These are phyloP conservation scores for Ibidorhyncha struthersii DNA, from an alignment of 2,113 vertebrate genomes.

Conservation along the genomic window DNA sequence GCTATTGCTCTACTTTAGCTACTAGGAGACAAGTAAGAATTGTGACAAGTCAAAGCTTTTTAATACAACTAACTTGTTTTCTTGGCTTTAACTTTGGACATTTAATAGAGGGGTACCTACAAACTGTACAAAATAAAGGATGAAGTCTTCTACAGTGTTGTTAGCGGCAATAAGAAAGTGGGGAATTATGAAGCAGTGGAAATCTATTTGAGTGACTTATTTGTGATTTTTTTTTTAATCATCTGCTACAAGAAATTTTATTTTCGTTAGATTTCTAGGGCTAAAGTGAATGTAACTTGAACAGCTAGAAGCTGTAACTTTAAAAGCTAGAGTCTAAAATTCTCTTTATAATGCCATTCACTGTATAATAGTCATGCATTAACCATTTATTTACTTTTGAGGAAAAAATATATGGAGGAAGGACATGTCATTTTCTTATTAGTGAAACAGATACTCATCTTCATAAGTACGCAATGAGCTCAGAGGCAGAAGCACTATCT, in stretches of 20 bases:
- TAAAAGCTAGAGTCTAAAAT: neutral
- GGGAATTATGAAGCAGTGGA: neutral
- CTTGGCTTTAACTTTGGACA: neutral
- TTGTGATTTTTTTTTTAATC: neutral
- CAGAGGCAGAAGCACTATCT: fast-evolving
- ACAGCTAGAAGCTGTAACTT: too few species aligned
- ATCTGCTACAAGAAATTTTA: neutral
- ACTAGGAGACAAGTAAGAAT: neutral
- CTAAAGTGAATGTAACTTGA: neutral
- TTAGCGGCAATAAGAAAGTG: neutral
- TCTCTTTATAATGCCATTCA: neutral
- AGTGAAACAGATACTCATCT: neutral
- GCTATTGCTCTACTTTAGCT: neutral
- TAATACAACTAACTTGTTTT: neutral
- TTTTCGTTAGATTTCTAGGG: neutral
- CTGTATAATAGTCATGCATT: neutral
- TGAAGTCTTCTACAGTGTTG: neutral
- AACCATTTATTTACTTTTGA: neutral
- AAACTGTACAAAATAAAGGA: neutral
- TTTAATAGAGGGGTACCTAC: neutral
- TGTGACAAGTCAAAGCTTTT: neutral
- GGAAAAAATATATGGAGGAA: neutral
- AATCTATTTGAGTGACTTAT: neutral
- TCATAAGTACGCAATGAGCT: neutral
- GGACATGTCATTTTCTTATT: neutral